These are phyloP conservation scores for Oryzias celebensis DNA, from an alignment of 2,113 vertebrate species.

Conservation along the genomic window DNA sequence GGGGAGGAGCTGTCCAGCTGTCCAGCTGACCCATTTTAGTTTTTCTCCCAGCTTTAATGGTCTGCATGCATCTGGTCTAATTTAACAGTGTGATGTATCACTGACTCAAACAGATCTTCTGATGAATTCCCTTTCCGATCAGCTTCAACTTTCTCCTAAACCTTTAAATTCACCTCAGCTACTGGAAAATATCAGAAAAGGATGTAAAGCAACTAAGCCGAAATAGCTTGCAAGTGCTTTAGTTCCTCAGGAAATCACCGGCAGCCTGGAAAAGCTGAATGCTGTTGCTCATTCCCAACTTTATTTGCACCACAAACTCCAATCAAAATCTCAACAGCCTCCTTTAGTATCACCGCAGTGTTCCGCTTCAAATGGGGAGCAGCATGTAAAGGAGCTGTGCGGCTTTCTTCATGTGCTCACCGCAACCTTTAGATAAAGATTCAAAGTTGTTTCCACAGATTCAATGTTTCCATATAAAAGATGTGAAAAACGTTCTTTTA, in stretches of 20 bases:
- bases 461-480: constrained; percentile 39
- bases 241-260: constrained; percentile 23
- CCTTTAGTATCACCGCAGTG: constrained; percentile 48
- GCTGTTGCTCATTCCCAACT: constrained; percentile 58
- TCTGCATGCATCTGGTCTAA: no score
- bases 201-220: no score
- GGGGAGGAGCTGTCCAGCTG: no score
- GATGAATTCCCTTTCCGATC: no score
- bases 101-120: no score
- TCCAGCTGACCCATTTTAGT: no score
- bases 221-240: constrained; percentile 12
- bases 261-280: constrained; percentile 46
- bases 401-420: constrained; percentile 28
- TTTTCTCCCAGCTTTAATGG: no score
- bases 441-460: constrained; percentile 44
- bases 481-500: background rate
- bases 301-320: constrained; percentile 59
- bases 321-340: constrained; percentile 53
- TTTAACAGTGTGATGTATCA: no score
- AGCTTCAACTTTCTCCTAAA: no score
- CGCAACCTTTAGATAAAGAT: constrained; percentile 39
- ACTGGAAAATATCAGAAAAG: no score
- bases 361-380: constrained; percentile 39
- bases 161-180: no score
- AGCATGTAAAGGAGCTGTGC: constrained; percentile 29